Base-by-base conservation (phyloP, 2,888 invertebrate species). In the Athalia circularis region DNA sequence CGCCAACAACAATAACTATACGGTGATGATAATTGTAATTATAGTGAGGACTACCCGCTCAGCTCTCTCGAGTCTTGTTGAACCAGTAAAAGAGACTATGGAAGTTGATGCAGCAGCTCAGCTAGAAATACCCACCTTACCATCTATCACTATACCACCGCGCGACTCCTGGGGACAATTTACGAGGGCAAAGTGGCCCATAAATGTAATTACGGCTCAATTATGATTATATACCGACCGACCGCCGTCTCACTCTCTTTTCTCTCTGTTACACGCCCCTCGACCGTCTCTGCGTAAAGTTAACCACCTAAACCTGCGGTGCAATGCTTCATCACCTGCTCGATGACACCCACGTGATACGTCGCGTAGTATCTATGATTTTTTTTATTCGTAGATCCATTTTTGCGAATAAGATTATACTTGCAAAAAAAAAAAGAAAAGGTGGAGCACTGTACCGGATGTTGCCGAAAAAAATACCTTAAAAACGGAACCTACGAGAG, bases 191-290 rank as follows among this genome's bases (percentile, higher is more conserved):
- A 88, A 88, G 85, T 88, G 88, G 87, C 85, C 87, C 88, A 87
- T 89, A 89, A 89, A 89, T 88, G 88, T 88, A 88, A 88, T 89
- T 88, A 88, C 84, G 86, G 83, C 84, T 74, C 86, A 88, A 89
- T 88, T 86, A 88, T 89, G 88, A 88, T 88, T 88, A 89, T 87
- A 88, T 84, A 88, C 86, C 85, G 86, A 87, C 84, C 83, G 84
- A 80, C 7, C n/a, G 5, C 4, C 59, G n/a, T 13, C 59, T 59
- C 59, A 57, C 15, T 11, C 72, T 68, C 54, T 5, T 7, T 47
- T 54, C n/a, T 54, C n/a, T 54, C 11, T n/a, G 11, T 11, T 5
- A 54, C 9, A 13, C 45, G 9, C 68, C 29, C 68, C 13, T 48
- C 65, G 65, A 65, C 48, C 47, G 15, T 48, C 29, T 29, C 29